Conservation (phyloP, 2,797 vertebrate genomes). For the Rhinogobio ventralis region DNA sequence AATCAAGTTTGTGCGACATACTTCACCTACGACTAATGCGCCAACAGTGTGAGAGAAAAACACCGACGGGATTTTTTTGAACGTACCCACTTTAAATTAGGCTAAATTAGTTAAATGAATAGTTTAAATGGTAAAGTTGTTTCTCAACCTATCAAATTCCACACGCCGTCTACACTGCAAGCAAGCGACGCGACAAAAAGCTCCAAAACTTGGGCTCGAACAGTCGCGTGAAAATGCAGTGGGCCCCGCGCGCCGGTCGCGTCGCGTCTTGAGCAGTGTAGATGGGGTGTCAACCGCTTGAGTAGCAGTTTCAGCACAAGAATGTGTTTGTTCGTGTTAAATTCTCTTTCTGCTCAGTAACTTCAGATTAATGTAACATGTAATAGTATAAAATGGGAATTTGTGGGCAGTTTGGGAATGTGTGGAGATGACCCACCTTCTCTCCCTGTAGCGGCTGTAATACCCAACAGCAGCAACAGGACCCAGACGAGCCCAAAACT, state of each 20-base stretch:
- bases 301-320: not conserved
- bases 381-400: not conserved
- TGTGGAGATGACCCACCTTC: slow-evolving; percentile 79
- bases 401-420: slow-evolving; percentile 17
- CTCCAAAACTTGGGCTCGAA: not conserved
- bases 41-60: slow-evolving; percentile 26
- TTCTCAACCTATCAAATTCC: not conserved
- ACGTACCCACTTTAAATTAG: not conserved
- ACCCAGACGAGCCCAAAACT: slow-evolving; percentile 78
- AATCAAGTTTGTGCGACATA: slow-evolving; percentile 64
- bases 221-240: not conserved
- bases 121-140: not conserved
- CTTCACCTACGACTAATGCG: slow-evolving; percentile 29
- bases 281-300: not conserved
- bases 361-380: not conserved
- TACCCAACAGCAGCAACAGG: slow-evolving; percentile 73
- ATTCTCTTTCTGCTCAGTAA: not conserved
- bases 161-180: not conserved
- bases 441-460: slow-evolving; percentile 72
- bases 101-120: not conserved
- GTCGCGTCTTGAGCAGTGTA: not conserved
- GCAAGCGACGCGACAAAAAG: not conserved
- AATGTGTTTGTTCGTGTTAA: not conserved
- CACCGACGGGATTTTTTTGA: not conserved
- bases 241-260: slow-evolving; percentile 14